Evolutionary conservation across 1,140 invertebrate genomes (phyloP).

Genomic region (Pogonomyrmex barbatus): DNA sequence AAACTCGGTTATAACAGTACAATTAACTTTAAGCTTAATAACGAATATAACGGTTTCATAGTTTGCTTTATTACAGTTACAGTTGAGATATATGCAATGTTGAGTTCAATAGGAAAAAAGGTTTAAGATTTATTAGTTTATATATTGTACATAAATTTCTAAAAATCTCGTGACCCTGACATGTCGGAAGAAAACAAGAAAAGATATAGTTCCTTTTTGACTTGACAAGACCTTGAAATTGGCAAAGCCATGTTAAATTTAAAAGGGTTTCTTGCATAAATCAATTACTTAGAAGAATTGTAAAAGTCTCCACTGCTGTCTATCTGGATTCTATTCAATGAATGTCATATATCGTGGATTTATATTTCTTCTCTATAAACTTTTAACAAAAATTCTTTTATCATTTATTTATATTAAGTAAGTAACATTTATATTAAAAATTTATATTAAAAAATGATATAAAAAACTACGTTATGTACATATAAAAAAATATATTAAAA

Average conservation of each 20-base stretch:
- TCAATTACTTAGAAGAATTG: constrained; percentile 67
- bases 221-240: neutral
- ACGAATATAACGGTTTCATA: neutral
- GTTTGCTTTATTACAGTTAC: neutral
- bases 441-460: neutral
- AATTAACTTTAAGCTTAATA: constrained; percentile 66
- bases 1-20: constrained; percentile 40
- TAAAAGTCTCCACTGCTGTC: neutral
- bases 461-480: neutral
- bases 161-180: neutral
- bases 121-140: neutral
- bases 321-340: neutral
- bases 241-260: neutral
- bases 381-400: neutral
- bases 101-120: neutral
- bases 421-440: neutral
- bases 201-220: neutral
- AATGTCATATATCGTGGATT: neutral
- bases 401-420: neutral
- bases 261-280: constrained; percentile 81
- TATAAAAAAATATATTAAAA: neutral
- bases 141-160: neutral
- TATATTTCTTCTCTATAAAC: neutral
- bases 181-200: neutral
- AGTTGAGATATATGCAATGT: neutral